Conservation (phyloP, 2,797 vertebrate genomes). For the Aplochiton taeniatus region DNA sequence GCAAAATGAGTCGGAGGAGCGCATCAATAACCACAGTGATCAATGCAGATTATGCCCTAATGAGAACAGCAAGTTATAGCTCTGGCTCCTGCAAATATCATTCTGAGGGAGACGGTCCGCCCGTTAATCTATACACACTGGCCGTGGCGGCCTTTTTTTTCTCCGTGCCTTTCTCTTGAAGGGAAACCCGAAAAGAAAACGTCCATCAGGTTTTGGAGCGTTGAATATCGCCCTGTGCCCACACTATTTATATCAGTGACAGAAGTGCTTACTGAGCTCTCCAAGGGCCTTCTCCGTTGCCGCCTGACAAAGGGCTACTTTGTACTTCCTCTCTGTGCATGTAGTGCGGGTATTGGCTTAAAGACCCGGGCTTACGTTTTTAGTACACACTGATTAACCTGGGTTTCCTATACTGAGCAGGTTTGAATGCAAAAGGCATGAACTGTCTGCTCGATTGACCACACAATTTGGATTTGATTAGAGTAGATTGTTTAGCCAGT, state of each 20-base stretch:
- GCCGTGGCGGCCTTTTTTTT: conserved; percentile 14
- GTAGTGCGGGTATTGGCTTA: conserved; percentile 76
- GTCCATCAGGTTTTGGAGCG: conserved; percentile 47
- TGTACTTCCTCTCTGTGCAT: conserved; percentile 73
- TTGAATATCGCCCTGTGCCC: conserved; percentile 74
- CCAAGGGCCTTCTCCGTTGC: conserved; percentile 75
- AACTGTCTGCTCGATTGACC: too few relatives aligned
- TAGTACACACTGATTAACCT: conserved; percentile 79
- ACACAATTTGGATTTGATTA: too few relatives aligned
- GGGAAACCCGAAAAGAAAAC: conserved; percentile 19
- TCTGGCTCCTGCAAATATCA: too few relatives aligned
- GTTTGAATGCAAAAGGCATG: conserved; percentile 19
- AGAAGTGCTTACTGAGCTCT: conserved; percentile 77
- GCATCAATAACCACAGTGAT: conserved; percentile 56
- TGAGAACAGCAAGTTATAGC: conserved; percentile 11
- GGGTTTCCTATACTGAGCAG: conserved; percentile 73
- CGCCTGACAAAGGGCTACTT: conserved; percentile 78
- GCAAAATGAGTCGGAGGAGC: conserved; percentile 13
- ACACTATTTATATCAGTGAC: conserved; percentile 86
- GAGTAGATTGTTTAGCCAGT: too few relatives aligned
- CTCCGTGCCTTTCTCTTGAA: not conserved
- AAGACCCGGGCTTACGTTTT: conserved; percentile 78
- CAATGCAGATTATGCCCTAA: conserved; percentile 52
- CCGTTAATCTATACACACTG: too few relatives aligned
- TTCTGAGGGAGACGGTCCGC: too few relatives aligned